Base-by-base conservation (phyloP, 2,797 vertebrate genomes). In the Poeciliopsis paucimaculata region DNA sequence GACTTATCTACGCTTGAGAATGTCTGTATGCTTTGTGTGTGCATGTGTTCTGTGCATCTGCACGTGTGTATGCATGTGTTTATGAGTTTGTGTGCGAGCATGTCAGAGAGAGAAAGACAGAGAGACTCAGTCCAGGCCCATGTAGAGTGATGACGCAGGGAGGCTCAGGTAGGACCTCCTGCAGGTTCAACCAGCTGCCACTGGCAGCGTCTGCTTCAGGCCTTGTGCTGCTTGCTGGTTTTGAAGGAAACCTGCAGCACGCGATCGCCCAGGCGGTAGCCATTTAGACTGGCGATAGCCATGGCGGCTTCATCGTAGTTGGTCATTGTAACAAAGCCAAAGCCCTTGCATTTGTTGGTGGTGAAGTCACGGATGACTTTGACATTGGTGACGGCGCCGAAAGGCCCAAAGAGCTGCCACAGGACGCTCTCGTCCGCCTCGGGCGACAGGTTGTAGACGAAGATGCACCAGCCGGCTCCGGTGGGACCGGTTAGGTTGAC, bases 281-380 rank as follows among this genome's bases (percentile, higher is more conserved):
- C 98, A 0, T 99, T 99, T 84, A 99, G 97, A 93, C 98, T 98
- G 83, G 98, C 98, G 11, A 99, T 99, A 82, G 98, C 98, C 98
- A 99, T 97, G 94, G 98, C 98, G 0, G 98, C 98, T 90, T 99
- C 98, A 0, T 99, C 98, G 78, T 99, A 99, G 97, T 99, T 99
- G 96, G 98, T 99, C 98, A 99, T 99, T 87, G 98, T 99, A 94
- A 99, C 98, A 7, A 99, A 99, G 91, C 98, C 98, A 36, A 99
- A 99, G 89, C 98, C 98, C 92, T 98, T 98, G 95, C 98, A 99
- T 96, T 99, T 99, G 97, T 98, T 99, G 96, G 98, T 99, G 94
- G 97, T 97, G 91, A 98, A 98, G 92, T 99, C 98, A 5, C 98
- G 97, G 95, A 99, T 98, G 87, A 99, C 98, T 94, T 98, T 98